A percentile compares a stretch with the other conserved stretches of the same genome.
Conservation (phyloP, 2,888 invertebrate species). For the Himalopsyche anomala region DNA sequence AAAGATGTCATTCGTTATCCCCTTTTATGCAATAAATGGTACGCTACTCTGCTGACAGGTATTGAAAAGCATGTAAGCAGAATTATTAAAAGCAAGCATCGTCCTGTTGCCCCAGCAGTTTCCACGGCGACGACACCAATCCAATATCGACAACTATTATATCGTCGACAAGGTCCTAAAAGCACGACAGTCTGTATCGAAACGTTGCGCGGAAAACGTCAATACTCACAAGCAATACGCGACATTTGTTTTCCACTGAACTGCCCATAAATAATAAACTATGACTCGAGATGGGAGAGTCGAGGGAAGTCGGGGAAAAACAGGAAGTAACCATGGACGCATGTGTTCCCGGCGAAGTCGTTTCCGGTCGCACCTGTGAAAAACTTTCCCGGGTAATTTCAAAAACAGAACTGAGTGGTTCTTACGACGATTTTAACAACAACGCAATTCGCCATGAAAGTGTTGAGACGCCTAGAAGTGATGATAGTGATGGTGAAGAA, state of each 20-base stretch:
- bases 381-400: not conserved
- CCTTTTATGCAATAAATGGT: not conserved
- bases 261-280: conserved; percentile 34
- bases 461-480: conserved; percentile 1
- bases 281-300: conserved; percentile 56
- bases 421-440: conserved; percentile 46
- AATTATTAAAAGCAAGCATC: conserved; percentile 37
- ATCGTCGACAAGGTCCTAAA: conserved; percentile 46
- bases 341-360: conserved; percentile 49
- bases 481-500: conserved; percentile 31
- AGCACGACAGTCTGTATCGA: conserved; percentile 50
- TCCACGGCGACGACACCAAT: conserved; percentile 62
- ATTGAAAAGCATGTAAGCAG: conserved; percentile 43
- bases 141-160: conserved; percentile 62
- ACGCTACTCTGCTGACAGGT: not conserved
- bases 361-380: conserved; percentile 26
- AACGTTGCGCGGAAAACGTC: conserved; percentile 32
- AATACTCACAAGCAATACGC: conserved; percentile 3
- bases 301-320: conserved; percentile 48
- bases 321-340: conserved; percentile 44
- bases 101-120: conserved; percentile 57
- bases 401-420: not conserved
- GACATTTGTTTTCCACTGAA: not conserved
- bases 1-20: no score
- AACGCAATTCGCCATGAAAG: conserved; percentile 44